Evolutionary conservation across 2,888 invertebrate species (phyloP), one percentile per base, ranked within the genome.

Genomic region (Zaprionus lineosus): DNA sequence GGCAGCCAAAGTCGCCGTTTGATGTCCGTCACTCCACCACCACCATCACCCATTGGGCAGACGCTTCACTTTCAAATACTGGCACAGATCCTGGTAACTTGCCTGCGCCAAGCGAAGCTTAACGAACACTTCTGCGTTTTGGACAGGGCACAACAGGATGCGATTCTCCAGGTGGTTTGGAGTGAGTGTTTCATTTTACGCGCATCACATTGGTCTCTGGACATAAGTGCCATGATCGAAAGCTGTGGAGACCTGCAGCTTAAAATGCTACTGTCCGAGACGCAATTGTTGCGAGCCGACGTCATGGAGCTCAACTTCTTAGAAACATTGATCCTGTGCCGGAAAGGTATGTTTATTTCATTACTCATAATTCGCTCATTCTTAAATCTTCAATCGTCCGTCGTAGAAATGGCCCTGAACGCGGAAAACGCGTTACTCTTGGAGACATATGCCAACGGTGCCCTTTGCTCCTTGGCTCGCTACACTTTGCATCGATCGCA

Each of bases 151-250:
- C 92, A 93, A 18, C 93, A 93, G 74, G 92, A 93, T 70, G 77
- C 85, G 1, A 91, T 93, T 51, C 86, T 93, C n/a, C 88, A 91
- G 34, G 89, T 91, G 44, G 91, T 92, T 7, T 93, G 93, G 93
- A 90, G 91, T 1, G 91, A 92, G 34, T 89, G 92, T 31, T 93
- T 93, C 65, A 87, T 93, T 16, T 84, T 93, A 16, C 90, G 91
- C 31, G 91, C 92, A 0, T 91, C 92, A 0, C 91, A 91, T 66
- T 93, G 92, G 92, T 91, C 92, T 0, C 74, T 91, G 15, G 91
- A 91, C 33, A 88, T 91, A 1, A 87, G 89, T 19, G 78, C 84
- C 12, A 88, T 83, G 78, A 90, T 82, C 76, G 90, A 77, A 2
- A 79, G 76, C 1, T 89, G 88, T 36, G 88, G 88, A 0, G 90